Evolutionary conservation across 2,113 vertebrate genomes (phyloP).

Genomic region (Heloderma charlesbogerti): DNA sequence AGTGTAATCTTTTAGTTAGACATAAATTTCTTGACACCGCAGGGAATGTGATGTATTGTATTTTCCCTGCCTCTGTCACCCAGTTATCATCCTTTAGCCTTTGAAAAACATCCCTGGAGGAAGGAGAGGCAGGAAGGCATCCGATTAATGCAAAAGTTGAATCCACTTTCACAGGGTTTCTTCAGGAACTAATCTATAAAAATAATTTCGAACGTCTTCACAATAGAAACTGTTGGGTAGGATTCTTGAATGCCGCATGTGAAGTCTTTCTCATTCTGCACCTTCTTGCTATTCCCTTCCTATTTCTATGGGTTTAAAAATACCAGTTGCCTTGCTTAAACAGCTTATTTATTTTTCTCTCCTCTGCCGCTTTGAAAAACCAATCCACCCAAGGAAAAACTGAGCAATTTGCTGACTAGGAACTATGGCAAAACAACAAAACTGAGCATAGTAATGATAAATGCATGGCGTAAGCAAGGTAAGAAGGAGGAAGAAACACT

Average conservation of each 20-base stretch:
- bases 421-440: constrained; percentile 51
- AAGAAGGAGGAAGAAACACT: constrained; percentile 52
- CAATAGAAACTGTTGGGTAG: not conserved
- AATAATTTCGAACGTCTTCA: not conserved
- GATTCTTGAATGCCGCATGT: not conserved
- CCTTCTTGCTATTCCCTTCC: not conserved
- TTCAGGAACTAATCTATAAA: not conserved
- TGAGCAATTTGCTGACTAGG: constrained; percentile 39
- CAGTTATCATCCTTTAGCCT: not conserved
- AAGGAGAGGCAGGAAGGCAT: not conserved
- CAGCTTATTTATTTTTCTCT: constrained; percentile 51
- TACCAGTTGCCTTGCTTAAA: not conserved
- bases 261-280: not conserved
- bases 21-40: not conserved
- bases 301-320: not conserved
- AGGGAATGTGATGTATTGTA: not conserved
- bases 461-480: constrained; percentile 60
- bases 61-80: not conserved
- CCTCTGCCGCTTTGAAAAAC: constrained; percentile 66
- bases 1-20: constrained; percentile 6
- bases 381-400: constrained; percentile 61
- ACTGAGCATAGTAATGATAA: constrained; percentile 57
- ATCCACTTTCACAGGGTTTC: not conserved
- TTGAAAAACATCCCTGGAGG: not conserved
- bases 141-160: not conserved